Percentiles rank a stretch among this genome's conserved stretches.
Evolutionary conservation across 92 coral and sea anemone species (phyloP).

Genomic region (Galaxea fascicularis): DNA sequence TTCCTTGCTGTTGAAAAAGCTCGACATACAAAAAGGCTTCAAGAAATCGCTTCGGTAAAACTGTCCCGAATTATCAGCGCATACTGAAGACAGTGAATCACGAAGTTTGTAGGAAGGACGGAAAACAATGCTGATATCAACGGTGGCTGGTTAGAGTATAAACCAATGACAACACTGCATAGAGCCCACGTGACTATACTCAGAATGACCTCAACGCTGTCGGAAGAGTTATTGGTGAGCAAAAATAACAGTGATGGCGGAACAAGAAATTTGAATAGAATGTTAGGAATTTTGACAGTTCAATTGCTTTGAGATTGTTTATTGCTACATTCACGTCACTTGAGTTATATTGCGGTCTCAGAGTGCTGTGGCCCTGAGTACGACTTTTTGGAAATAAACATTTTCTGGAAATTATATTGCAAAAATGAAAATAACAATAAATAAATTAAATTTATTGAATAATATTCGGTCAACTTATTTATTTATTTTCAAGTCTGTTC

Average conservation of each 20-base stretch:
- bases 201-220: slow-evolving; percentile 19
- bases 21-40: slow-evolving; percentile 2
- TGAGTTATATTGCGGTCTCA: neutral
- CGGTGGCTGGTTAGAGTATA: slow-evolving; percentile 8
- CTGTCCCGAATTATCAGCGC: too few species aligned
- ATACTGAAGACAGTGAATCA: neutral
- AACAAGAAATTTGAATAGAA: slow-evolving; percentile 28
- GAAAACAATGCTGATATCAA: slow-evolving; percentile 36
- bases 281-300: neutral
- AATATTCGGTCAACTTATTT: too few species aligned
- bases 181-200: neutral
- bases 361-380: neutral
- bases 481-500: too few species aligned
- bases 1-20: neutral
- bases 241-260: slow-evolving; percentile 36
- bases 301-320: neutral
- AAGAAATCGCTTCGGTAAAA: neutral
- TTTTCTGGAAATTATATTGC: neutral
- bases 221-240: slow-evolving; percentile 10
- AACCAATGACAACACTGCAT: slow-evolving; percentile 8
- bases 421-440: too few species aligned
- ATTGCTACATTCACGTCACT: neutral
- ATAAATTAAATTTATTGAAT: too few species aligned
- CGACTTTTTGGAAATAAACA: neutral
- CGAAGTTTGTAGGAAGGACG: slow-evolving; percentile 13